phyloP scores from a whole-genome alignment of 2,888 invertebrate species.

The Brachylomia viminalis region DNA sequence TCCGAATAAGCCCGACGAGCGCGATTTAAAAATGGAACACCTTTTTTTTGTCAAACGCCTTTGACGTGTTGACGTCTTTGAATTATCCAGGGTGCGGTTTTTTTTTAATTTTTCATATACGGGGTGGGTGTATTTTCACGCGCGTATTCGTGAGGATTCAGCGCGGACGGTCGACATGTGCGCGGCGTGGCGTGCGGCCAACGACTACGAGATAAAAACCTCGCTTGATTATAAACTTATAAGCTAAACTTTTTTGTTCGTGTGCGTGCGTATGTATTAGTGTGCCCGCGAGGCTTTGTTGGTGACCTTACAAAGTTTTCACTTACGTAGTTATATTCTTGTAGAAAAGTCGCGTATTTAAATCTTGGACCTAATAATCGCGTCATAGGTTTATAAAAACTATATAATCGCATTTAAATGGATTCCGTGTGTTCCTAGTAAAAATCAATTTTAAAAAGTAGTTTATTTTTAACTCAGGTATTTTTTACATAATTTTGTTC shows the following conservation, averaged over 20 bases:
- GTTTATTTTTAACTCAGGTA: background rate
- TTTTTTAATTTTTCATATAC: conserved; percentile 79
- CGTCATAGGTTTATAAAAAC: conserved; percentile 28
- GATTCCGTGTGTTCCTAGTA: background rate
- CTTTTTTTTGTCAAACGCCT: conserved; percentile 78
- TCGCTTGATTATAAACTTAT: conserved; percentile 90
- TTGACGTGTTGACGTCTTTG: conserved; percentile 78
- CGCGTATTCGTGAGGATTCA: conserved; percentile 81
- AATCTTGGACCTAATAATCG: conserved; percentile 35
- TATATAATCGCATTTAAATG: conserved; percentile 3
- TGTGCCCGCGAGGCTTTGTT: conserved; percentile 85
- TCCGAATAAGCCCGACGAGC: conserved; percentile 80
- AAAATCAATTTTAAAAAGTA: background rate
- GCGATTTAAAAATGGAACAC: conserved; percentile 82
- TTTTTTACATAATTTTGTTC: background rate
- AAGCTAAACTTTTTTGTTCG: conserved; percentile 89
- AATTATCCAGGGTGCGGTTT: conserved; percentile 72
- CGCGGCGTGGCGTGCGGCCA: conserved; percentile 86
- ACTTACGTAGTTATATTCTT: conserved; percentile 72
- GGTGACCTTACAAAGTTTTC: conserved; percentile 88
- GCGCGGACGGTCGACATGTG: conserved; percentile 83
- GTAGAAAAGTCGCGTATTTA: conserved; percentile 57
- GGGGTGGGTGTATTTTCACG: conserved; percentile 81
- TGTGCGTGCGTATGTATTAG: conserved; percentile 85
- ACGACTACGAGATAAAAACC: conserved; percentile 90